Evolutionary conservation across 2,797 vertebrate genomes (phyloP).

Genomic region (Rhinophrynus dorsalis): DNA sequence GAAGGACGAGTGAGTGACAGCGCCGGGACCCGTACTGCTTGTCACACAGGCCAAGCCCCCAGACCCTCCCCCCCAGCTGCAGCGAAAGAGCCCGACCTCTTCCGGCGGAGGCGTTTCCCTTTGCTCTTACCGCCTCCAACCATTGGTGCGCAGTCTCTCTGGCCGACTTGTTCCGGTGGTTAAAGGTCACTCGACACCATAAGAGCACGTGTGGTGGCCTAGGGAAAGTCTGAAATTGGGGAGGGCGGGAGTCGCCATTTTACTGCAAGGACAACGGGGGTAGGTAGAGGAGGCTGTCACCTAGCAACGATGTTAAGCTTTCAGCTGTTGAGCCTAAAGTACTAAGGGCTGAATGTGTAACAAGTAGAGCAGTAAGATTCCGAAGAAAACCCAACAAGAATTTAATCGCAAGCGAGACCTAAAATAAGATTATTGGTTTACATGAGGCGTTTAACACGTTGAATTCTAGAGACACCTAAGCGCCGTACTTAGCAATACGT

Average conservation of each 20-base stretch:
- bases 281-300: background rate
- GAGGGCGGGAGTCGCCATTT: conserved; percentile 34
- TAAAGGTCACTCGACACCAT: conserved; percentile 30
- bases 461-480: too few relatives aligned
- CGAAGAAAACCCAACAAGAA: too few relatives aligned
- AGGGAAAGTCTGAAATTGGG: conserved; percentile 10
- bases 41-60: conserved; percentile 31
- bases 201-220: conserved; percentile 27
- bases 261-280: conserved; percentile 34
- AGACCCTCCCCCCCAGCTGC: conserved; percentile 32
- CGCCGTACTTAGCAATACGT: too few relatives aligned
- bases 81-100: conserved; percentile 14
- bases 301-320: too few relatives aligned
- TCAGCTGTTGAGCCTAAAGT: too few relatives aligned
- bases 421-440: too few relatives aligned
- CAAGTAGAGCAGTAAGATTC: too few relatives aligned
- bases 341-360: too few relatives aligned
- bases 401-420: too few relatives aligned
- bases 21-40: conserved; percentile 26
- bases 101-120: conserved; percentile 20
- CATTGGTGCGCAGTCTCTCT: background rate
- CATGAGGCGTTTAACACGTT: too few relatives aligned
- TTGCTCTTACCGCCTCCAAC: background rate
- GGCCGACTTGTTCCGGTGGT: background rate
- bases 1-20: conserved; percentile 35